Percentiles rank a stretch among this genome's conserved stretches.
Evolutionary conservation across 1,140 invertebrate genomes (phyloP).

Genomic region (Drosophila tropicalis): DNA sequence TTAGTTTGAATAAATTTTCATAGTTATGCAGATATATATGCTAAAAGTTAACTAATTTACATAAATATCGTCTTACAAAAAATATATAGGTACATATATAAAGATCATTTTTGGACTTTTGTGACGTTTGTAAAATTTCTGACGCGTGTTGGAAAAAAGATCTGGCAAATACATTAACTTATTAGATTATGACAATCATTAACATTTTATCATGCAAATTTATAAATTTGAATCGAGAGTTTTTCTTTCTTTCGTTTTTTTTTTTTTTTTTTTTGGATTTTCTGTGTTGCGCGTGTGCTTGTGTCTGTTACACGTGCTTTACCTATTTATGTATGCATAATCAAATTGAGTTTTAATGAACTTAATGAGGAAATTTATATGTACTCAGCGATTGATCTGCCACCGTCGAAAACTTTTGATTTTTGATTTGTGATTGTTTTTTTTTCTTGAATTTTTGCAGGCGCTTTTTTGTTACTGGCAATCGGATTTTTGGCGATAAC

Average conservation of each 20-base stretch:
- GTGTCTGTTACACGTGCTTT: constrained; percentile 21
- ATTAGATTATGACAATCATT: constrained; percentile 20
- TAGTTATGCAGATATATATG: not conserved
- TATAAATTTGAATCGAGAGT: not conserved
- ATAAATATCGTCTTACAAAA: not conserved
- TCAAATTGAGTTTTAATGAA: constrained; percentile 56
- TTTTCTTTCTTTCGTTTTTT: constrained; percentile 17
- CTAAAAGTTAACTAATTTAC: not conserved
- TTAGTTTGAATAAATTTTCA: not conserved
- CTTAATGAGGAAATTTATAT: constrained; percentile 64
- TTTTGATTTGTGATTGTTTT: not conserved
- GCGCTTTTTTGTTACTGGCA: constrained; percentile 87
- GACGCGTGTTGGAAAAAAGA: constrained; percentile 11
- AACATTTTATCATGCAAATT: constrained; percentile 41
- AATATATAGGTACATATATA: no score
- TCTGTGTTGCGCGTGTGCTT: constrained; percentile 36
- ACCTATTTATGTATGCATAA: constrained; percentile 46
- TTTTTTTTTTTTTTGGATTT: constrained; percentile 16
- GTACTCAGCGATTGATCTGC: constrained; percentile 33
- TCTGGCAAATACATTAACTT: constrained; percentile 8
- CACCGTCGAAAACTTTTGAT: not conserved
- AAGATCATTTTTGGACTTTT: not conserved
- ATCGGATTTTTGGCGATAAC: constrained; percentile 87
- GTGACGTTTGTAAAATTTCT: not conserved
- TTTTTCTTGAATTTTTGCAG: constrained; percentile 84